Base-by-base conservation (phyloP, 2,113 vertebrate species). In the Thryonomys swinderianus region DNA sequence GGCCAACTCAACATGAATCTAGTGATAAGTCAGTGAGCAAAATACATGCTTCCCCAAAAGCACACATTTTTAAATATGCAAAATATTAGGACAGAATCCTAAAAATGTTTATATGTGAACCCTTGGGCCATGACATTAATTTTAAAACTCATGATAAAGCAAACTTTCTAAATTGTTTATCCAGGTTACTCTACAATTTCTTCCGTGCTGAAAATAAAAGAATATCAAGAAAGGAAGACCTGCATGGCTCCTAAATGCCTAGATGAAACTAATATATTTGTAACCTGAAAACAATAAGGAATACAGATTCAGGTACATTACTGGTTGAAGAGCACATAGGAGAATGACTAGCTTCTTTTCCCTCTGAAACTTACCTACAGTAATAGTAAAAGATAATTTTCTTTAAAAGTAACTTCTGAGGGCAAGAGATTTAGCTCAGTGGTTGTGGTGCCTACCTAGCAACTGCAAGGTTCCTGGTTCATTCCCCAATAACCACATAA, bases 101-200 rank as follows among this genome's bases (percentile, higher is more conserved):
- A 66, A 10, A n/a, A 64, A 62, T 87, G 66, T 45, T 71, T 87
- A 25, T 16, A 13, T 34, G 6, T 73, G 4, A 91, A 45, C 18
- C 73, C 74, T 87, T 82, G 42, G 90, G 84, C 51, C 30, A 45
- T 87, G 74, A 55, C 8, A 73, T 93, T 21, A 14, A 5, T 79
- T 87, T 87, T 57, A 79, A 64, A 25, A 18, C 74, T 93, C 51
- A 17, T 48, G 5, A 64, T 66, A n/a, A 7, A 66, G 69, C 45
- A 88, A 94, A 23, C 40, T 88, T 94, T 85, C 61, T 37, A 73
- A 27, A 27, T 85, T 10, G 40, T 83, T 94, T 87, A 62, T 73
- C 71, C 45, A 21, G 12, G 90, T 87, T 94, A 57, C 34, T 57
- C 74, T 86, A 12, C 12, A 6, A 48, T 90, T 92, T 82, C 37